phyloP scores from a whole-genome alignment of 1,140 invertebrate genomes.

The Nasonia giraulti region DNA sequence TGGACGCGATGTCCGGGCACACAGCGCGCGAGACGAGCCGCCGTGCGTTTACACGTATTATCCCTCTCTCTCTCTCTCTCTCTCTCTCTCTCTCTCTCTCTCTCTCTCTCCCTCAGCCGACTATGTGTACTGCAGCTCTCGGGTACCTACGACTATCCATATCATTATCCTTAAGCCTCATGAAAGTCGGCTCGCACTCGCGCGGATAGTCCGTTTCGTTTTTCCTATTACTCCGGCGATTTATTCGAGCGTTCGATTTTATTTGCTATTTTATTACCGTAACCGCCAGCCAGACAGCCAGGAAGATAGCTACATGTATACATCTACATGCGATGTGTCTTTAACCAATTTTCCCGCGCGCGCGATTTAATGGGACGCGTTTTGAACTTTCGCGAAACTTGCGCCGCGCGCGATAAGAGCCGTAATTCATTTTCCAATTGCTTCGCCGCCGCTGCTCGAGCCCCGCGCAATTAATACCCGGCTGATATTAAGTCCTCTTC shows the following conservation, averaged over 20 bases:
- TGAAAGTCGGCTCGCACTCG: conserved; percentile 22
- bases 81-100: too few species aligned
- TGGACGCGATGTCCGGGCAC: background rate
- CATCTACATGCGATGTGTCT: background rate
- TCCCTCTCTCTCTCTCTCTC: too few species aligned
- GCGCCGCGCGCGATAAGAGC: too few species aligned
- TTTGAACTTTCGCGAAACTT: background rate
- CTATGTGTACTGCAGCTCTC: background rate
- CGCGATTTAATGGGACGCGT: background rate
- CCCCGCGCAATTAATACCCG: background rate
- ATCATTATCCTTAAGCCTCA: conserved; percentile 46
- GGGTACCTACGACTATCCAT: conserved; percentile 28
- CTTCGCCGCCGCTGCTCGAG: background rate
- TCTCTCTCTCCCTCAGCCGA: background rate
- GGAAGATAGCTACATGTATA: background rate
- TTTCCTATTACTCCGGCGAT: conserved; percentile 34
- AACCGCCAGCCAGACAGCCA: too few species aligned
- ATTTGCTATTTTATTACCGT: conserved; percentile 37
- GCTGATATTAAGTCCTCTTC: too few species aligned
- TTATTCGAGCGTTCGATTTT: conserved; percentile 20
- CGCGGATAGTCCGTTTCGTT: conserved; percentile 37
- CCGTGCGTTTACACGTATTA: conserved; percentile 1
- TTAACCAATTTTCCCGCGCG: background rate
- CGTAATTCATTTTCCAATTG: conserved; percentile 1
- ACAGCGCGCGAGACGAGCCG: background rate